Percentiles rank a stretch among this genome's conserved stretches.
phyloP scores from a whole-genome alignment of 2,888 invertebrate species.

The Limnephilus rhombicus region DNA sequence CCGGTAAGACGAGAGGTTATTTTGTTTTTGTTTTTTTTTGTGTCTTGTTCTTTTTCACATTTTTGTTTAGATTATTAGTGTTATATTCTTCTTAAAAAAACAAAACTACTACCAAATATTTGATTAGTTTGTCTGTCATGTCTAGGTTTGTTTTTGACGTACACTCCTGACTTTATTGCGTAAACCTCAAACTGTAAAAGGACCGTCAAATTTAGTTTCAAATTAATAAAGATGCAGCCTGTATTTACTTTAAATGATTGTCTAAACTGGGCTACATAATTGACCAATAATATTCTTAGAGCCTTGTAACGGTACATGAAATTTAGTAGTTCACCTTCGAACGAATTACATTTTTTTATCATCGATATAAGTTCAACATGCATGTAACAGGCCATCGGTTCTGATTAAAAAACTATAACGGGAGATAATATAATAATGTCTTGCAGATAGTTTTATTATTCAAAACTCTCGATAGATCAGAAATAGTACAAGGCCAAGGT shows the following conservation, averaged over 20 bases:
- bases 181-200: background rate
- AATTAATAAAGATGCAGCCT: background rate
- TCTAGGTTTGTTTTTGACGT: background rate
- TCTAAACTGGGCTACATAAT: background rate
- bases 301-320: background rate
- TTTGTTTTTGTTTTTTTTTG: no score
- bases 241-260: background rate
- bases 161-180: background rate
- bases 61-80: no score
- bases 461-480: background rate
- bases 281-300: background rate
- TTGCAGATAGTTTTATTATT: background rate
- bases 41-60: no score
- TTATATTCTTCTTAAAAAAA: no score
- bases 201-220: background rate
- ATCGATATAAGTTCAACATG: background rate
- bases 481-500: background rate
- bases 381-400: background rate
- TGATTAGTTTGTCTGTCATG: background rate
- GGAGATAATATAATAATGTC: background rate
- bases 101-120: background rate
- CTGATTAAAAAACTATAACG: background rate
- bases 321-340: background rate
- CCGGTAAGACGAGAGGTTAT: no score
- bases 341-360: background rate